Evolutionary conservation across 64 coral and sea anemone genomes (phyloP), one percentile per base, ranked within the genome.

Genomic region (Actinia equina): DNA sequence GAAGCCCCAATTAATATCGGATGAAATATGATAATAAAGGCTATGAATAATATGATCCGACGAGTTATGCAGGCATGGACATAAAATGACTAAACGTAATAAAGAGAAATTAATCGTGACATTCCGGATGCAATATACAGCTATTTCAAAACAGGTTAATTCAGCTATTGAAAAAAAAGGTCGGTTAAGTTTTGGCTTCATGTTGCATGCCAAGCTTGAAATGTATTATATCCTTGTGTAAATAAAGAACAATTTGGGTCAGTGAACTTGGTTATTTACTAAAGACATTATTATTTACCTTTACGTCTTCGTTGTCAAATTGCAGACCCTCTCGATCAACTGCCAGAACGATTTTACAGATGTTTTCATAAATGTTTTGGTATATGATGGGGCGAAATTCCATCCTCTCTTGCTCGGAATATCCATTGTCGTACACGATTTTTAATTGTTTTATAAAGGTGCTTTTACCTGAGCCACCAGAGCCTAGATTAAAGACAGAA

Each of bases 371-470:
- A 56, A 96, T 82, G 18, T 86, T 77, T 46, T 71, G 80, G 85
- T 93, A 93, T 23, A 96, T 93, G 18, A 88, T 74, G 13, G 94
- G 65, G 19, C 88, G 85, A 64, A 92, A 96, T n/a, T 84, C 87
- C 63, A 77, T 43, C 62, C 91, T 61, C 20, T 96, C 94, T 81
- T 93, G 46, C 0, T 90, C 88, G 0, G 46, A 93, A 60, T 90
- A 96, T 2, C 91, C 91, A 9, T 89, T 87, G 13, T 89, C 94
- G n/a, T 96, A 96, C 3, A 96, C 79, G 25, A 96, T 96, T 57
- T 87, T 92, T 3, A 96, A 69, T 23, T 96, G 94, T 67, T 96
- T 96, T 9, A 92, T 92, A 57, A 96, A 96, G 8, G 94, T 96
- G 10, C 89, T 93, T 59, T 96, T 96, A 22, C 94, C 94, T 69